Evolutionary conservation across 2,888 invertebrate species (phyloP).

Genomic region (Cerastoderma edule): DNA sequence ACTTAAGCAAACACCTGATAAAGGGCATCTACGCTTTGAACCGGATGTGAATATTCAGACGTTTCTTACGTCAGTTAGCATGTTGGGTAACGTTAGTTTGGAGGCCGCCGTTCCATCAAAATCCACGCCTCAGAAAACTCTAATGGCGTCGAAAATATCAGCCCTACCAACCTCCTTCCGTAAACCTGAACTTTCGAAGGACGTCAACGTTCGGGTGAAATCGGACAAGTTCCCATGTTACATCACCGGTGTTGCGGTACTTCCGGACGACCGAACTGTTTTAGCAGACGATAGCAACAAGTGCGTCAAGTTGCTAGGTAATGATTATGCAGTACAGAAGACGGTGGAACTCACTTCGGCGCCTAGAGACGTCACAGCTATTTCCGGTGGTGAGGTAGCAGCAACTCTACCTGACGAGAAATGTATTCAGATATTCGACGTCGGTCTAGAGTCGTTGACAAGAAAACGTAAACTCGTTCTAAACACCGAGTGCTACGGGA

Average conservation of each 20-base stretch:
- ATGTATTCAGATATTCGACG: conserved; percentile 26
- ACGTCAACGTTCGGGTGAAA: conserved; percentile 27
- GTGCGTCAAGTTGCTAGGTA: conserved; percentile 34
- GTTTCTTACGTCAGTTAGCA: conserved; percentile 26
- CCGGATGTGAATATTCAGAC: conserved; percentile 39
- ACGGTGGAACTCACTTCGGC: conserved; percentile 3
- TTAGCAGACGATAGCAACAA: conserved; percentile 41
- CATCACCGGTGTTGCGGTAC: conserved; percentile 43
- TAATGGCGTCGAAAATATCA: not conserved
- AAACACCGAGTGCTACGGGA: conserved; percentile 43
- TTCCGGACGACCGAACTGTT: conserved; percentile 34
- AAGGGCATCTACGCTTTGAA: conserved; percentile 33
- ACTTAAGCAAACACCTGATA: conserved; percentile 38
- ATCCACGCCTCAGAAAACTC: not conserved
- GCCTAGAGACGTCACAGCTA: conserved; percentile 33
- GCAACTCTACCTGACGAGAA: conserved; percentile 37
- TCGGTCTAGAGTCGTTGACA: conserved; percentile 26
- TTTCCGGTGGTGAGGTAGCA: conserved; percentile 29
- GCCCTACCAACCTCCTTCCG: not conserved
- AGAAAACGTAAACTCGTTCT: conserved; percentile 31
- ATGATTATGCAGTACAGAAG: conserved; percentile 26
- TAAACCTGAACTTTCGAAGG: conserved; percentile 30
- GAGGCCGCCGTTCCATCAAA: conserved; percentile 1
- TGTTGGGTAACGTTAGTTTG: conserved; percentile 19
- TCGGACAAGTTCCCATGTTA: conserved; percentile 40